Evolutionary conservation across 2,888 invertebrate genomes (phyloP).

Genomic region (Xestoiulus laeticollis): DNA sequence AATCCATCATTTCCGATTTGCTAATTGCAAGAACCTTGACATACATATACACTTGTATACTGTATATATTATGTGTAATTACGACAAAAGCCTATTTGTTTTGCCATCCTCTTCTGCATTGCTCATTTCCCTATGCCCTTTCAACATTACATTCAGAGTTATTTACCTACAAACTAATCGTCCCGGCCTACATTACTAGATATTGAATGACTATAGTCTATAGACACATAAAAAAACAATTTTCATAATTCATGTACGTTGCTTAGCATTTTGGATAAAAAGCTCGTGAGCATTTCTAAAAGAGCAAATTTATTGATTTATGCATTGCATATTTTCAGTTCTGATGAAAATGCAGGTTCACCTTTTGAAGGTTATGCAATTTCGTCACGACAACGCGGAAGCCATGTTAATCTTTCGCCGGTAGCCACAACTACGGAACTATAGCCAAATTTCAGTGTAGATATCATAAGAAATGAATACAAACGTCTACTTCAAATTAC

Average conservation of each 20-base stretch:
- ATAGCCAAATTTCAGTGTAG: constrained; percentile 40
- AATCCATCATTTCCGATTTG: background rate
- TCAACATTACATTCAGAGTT: too few species aligned
- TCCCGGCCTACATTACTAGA: background rate
- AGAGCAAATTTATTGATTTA: background rate
- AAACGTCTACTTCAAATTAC: background rate
- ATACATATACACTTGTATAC: background rate
- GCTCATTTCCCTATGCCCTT: too few species aligned
- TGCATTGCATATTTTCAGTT: background rate
- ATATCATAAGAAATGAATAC: background rate
- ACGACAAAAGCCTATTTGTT: background rate
- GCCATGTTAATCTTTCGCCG: constrained; percentile 32
- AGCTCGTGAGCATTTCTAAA: background rate
- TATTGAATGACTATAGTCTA: background rate
- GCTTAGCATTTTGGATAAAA: background rate
- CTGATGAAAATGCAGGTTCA: constrained; percentile 48
- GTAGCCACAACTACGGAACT: constrained; percentile 49
- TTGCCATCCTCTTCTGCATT: background rate
- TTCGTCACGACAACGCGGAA: background rate
- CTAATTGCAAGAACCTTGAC: constrained; percentile 1
- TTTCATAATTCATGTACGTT: background rate
- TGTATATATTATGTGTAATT: background rate
- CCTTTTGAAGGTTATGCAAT: constrained; percentile 40
- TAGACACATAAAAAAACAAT: background rate
- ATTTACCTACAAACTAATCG: background rate